Evolutionary conservation across 2,888 invertebrate genomes (phyloP).

Genomic region (Malthinus flaveolus): DNA sequence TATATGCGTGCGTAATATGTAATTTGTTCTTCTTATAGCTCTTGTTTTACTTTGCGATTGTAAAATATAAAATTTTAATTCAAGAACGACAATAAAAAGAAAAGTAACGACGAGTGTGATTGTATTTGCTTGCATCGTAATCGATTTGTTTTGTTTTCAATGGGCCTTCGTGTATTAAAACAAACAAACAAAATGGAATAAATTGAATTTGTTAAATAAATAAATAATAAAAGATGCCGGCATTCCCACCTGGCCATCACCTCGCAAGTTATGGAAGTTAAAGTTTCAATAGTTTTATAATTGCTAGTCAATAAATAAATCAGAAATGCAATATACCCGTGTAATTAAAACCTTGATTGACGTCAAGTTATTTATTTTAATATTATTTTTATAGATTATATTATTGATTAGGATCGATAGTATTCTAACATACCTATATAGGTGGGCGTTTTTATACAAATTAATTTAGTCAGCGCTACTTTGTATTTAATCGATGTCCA

Average conservation of each 20-base stretch:
- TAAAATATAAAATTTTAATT: constrained; percentile 27
- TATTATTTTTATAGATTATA: constrained; percentile 30
- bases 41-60: constrained; percentile 21
- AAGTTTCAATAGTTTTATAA: constrained; percentile 39
- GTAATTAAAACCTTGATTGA: constrained; percentile 36
- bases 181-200: constrained; percentile 38
- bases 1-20: constrained; percentile 20
- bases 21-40: constrained; percentile 21
- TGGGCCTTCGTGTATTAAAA: constrained; percentile 33
- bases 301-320: constrained; percentile 39
- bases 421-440: too few relatives aligned
- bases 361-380: constrained; percentile 38
- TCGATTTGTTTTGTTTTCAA: constrained; percentile 40
- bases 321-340: constrained; percentile 36
- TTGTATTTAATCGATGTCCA: too few relatives aligned
- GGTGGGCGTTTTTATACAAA: too few relatives aligned
- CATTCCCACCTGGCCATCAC: constrained; percentile 39
- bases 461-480: too few relatives aligned
- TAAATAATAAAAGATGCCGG: constrained; percentile 33
- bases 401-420: constrained; percentile 19
- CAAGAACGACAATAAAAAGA: constrained; percentile 23
- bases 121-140: constrained; percentile 28
- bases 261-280: constrained; percentile 36
- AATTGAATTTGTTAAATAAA: constrained; percentile 42
- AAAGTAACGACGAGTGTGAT: constrained; percentile 7